These are phyloP conservation scores for Tipula confusa DNA, from an alignment of 2,888 invertebrate species.

Conservation along the genomic window DNA sequence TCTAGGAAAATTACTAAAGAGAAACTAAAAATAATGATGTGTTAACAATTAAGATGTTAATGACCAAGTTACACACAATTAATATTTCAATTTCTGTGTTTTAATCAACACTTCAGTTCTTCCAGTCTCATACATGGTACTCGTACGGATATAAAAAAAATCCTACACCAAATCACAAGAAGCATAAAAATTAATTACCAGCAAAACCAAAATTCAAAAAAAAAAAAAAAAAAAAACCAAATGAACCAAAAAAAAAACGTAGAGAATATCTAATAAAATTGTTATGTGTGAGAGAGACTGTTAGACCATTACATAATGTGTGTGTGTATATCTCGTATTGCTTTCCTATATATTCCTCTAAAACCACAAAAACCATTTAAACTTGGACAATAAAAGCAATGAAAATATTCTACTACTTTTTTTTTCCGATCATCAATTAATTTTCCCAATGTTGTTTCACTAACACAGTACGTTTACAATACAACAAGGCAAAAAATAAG, in stretches of 20 bases:
- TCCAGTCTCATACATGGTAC: neutral
- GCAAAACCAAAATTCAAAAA: constrained; percentile 14
- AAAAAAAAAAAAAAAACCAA: constrained; percentile 25
- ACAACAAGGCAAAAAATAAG: neutral
- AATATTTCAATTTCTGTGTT: constrained; percentile 12
- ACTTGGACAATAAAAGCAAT: constrained; percentile 5
- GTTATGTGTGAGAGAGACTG: neutral
- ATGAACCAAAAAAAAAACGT: neutral
- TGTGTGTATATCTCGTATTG: neutral
- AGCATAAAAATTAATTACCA: constrained; percentile 20
- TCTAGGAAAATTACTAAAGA: neutral
- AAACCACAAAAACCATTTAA: constrained; percentile 20
- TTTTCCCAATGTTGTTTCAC: constrained; percentile 25
- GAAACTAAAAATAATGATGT: constrained; percentile 5
- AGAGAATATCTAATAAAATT: neutral
- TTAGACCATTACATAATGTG: constrained; percentile 3
- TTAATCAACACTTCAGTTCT: constrained; percentile 12
- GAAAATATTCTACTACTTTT: neutral
- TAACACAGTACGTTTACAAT: neutral
- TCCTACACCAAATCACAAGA: constrained; percentile 12
- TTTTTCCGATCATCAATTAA: constrained; percentile 4
- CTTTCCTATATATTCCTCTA: neutral
- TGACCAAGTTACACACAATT: constrained; percentile 25
- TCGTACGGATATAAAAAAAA: neutral
- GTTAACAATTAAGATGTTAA: constrained; percentile 20